Conservation (phyloP, 2,888 invertebrate genomes). For the Drosophila maculinotata region DNA sequence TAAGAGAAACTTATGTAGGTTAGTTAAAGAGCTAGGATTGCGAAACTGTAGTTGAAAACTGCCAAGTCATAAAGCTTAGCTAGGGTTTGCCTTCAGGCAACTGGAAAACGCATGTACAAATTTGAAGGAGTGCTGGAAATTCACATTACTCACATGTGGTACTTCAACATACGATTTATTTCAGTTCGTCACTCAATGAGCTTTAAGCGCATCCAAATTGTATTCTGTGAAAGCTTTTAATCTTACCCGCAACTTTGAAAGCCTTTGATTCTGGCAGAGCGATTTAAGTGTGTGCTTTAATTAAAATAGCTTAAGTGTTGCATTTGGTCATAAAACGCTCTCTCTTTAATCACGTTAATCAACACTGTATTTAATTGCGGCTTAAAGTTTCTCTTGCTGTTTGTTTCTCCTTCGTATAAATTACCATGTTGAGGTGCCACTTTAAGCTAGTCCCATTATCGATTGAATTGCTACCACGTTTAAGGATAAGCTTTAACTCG, state of each 20-base stretch:
- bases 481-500: not conserved
- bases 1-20: not conserved
- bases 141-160: not conserved
- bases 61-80: not conserved
- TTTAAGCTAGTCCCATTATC: not conserved
- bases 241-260: not conserved
- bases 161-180: not conserved
- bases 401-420: too few species aligned
- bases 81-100: not conserved
- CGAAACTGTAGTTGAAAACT: too few species aligned
- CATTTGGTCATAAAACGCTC: too few species aligned
- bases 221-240: not conserved
- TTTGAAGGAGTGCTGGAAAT: too few species aligned
- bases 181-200: not conserved
- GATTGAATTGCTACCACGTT: not conserved
- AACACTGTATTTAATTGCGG: not conserved
- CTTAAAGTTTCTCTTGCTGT: not conserved
- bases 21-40: not conserved
- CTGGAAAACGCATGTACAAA: not conserved
- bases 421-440: not conserved
- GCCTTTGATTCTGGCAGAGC: not conserved
- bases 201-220: not conserved
- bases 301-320: slow-evolving; percentile 1
- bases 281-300: not conserved
- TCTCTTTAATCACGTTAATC: not conserved